Conservation (phyloP, 2,888 invertebrate genomes). For the Linyphia triangularis region DNA sequence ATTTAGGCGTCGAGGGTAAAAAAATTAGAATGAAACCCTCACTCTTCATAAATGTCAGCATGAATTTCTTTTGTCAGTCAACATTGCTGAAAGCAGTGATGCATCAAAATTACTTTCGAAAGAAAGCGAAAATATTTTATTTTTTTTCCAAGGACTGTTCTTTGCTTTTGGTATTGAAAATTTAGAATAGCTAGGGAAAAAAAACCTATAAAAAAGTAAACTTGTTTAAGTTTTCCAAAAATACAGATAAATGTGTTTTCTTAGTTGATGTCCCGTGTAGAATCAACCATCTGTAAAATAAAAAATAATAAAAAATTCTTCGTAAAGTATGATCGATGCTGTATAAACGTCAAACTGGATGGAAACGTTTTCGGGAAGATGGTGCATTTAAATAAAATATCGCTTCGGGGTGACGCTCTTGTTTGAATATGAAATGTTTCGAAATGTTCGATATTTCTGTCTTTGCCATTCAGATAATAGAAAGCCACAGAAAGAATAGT, state of each 20-base stretch:
- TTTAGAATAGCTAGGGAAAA: background rate
- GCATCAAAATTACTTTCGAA: background rate
- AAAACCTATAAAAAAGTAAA: background rate
- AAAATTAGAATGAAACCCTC: background rate
- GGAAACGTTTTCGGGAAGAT: slow-evolving; percentile 9
- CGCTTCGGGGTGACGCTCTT: slow-evolving; percentile 23
- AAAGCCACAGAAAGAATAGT: background rate
- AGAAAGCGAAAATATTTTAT: slow-evolving; percentile 30
- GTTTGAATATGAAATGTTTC: slow-evolving; percentile 17
- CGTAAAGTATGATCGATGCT: slow-evolving; percentile 19
- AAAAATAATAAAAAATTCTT: background rate
- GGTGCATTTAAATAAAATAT: slow-evolving; percentile 56
- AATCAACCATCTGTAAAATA: background rate
- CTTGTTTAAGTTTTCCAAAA: background rate
- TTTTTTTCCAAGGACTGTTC: background rate
- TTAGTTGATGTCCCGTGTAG: slow-evolving; percentile 4
- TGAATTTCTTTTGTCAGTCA: slow-evolving; percentile 1
- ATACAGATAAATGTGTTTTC: slow-evolving; percentile 50
- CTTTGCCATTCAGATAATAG: background rate
- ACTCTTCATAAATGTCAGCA: slow-evolving; percentile 17
- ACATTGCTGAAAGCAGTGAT: background rate
- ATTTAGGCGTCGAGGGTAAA: background rate
- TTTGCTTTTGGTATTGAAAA: background rate
- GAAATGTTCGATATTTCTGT: slow-evolving; percentile 15
- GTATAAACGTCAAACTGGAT: background rate